phyloP scores from a whole-genome alignment of 2,113 vertebrate genomes.

The Agelaius phoeniceus region DNA sequence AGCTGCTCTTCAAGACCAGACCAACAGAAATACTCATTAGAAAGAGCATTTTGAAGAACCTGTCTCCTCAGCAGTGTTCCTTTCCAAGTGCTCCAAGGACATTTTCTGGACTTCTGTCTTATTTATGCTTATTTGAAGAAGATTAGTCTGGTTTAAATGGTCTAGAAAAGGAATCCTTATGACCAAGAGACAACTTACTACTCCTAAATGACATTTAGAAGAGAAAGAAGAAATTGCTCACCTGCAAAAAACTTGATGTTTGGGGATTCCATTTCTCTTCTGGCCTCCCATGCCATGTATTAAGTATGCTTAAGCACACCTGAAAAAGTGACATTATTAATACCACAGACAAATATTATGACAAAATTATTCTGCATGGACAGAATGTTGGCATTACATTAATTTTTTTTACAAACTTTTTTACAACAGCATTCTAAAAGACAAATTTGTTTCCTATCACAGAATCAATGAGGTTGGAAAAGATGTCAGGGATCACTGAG shows the following conservation, averaged over 20 bases:
- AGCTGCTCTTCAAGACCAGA: neutral
- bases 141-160: neutral
- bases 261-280: constrained; percentile 99
- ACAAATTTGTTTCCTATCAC: too few species aligned
- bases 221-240: constrained; percentile 69
- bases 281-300: constrained; percentile 98
- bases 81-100: neutral
- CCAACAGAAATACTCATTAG: neutral
- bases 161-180: neutral
- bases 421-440: neutral
- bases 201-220: neutral
- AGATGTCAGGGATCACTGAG: too few species aligned
- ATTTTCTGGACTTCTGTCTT: neutral
- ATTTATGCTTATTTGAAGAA: neutral
- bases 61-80: neutral
- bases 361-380: neutral
- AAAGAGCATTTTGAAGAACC: neutral
- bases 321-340: constrained; percentile 52
- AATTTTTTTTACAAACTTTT: neutral
- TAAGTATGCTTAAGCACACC: constrained; percentile 99
- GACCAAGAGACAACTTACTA: neutral
- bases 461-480: too few species aligned
- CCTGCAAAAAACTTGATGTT: constrained; percentile 99
- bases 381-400: neutral
- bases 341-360: neutral